These are phyloP conservation scores for Pangasius sanitwongsei DNA, from an alignment of 2,797 vertebrate species.

Conservation along the genomic window DNA sequence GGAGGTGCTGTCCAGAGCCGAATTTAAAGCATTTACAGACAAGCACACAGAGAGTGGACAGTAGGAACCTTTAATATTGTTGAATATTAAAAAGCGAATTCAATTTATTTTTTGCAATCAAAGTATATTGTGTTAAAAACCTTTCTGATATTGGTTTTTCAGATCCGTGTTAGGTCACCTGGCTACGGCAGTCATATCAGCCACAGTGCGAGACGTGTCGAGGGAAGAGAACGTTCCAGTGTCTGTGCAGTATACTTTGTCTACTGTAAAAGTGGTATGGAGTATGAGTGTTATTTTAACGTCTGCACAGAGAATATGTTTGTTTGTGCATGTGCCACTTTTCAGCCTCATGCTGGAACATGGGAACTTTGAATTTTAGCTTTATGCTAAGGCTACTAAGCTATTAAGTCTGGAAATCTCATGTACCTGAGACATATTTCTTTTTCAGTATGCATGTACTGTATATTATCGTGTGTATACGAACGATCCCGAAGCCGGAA, in stretches of 20 bases:
- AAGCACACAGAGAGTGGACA: conserved; percentile 6
- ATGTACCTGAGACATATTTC: neutral
- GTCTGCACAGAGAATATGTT: neutral
- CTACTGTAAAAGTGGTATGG: conserved; percentile 67
- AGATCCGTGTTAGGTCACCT: conserved; percentile 62
- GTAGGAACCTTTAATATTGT: conserved; percentile 23
- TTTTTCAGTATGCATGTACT: neutral
- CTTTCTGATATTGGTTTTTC: neutral
- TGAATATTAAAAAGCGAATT: neutral
- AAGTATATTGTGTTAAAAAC: neutral
- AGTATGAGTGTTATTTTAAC: neutral
- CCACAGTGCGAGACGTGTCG: conserved; percentile 68
- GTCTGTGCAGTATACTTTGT: conserved; percentile 74
- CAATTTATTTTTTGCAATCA: neutral
- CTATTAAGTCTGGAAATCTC: neutral
- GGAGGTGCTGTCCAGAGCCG: conserved; percentile 61
- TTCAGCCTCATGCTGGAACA: neutral
- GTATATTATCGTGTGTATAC: neutral
- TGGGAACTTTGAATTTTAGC: neutral
- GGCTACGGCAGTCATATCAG: conserved; percentile 77
- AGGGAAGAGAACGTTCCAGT: conserved; percentile 71
- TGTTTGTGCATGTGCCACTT: neutral
- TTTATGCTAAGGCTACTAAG: neutral
- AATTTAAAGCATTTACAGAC: conserved; percentile 48
- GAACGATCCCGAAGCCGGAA: neutral